Evolutionary conservation across 1,140 invertebrate genomes (phyloP).

Genomic region (Leptinotarsa undecemlineata): DNA sequence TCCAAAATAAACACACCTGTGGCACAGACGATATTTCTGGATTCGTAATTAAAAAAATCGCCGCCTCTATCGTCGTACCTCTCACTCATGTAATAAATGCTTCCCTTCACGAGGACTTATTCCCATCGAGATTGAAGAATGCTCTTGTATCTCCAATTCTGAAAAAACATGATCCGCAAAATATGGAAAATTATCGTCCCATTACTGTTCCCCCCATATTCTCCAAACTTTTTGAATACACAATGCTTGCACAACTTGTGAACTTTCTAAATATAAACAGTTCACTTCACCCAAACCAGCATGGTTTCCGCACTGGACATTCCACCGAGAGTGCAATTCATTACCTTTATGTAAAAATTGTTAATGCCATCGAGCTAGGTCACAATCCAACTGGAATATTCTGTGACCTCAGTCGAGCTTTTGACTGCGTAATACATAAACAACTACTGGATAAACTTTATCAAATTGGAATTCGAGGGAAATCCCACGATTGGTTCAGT

Average conservation of each 20-base stretch:
- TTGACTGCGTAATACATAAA: constrained; percentile 24
- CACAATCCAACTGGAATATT: constrained; percentile 24
- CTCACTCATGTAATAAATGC: constrained; percentile 24
- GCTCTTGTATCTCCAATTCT: constrained; percentile 19
- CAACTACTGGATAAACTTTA: constrained; percentile 7
- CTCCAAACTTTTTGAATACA: constrained; percentile 27
- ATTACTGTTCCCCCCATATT: constrained; percentile 21
- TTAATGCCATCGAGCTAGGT: constrained; percentile 13
- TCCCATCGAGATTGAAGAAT: too few species aligned
- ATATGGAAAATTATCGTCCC: constrained; percentile 26
- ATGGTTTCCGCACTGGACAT: constrained; percentile 23
- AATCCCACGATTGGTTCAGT: constrained; percentile 16
- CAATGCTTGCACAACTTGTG: constrained; percentile 8
- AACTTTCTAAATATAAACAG: too few species aligned
- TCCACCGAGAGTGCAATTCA: constrained; percentile 20
- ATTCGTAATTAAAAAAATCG: background rate
- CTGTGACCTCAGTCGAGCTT: constrained; percentile 24
- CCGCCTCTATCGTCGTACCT: constrained; percentile 13
- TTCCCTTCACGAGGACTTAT: constrained; percentile 19
- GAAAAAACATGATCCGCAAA: constrained; percentile 20
- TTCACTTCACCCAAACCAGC: constrained; percentile 12
- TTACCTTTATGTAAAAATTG: constrained; percentile 9
- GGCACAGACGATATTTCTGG: constrained; percentile 24
- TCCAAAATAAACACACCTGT: constrained; percentile 18
- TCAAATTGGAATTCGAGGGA: constrained; percentile 18